A percentile compares a stretch with the other conserved stretches of the same genome.
phyloP scores from a whole-genome alignment of 2,888 invertebrate species.

The Amitus sp. region DNA sequence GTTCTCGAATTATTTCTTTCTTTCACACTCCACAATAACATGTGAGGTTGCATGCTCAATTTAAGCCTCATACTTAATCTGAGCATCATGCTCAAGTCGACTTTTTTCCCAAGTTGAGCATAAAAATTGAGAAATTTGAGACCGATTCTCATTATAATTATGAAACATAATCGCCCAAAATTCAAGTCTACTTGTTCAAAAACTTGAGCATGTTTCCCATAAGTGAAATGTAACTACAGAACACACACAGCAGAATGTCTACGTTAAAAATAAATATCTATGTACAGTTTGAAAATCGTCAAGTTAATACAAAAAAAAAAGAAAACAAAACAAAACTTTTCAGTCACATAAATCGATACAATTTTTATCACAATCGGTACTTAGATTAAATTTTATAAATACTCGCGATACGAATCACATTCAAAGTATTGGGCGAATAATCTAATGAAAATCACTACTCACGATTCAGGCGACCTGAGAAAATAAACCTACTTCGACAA shows the following conservation, averaged over 20 bases:
- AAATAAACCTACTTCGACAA: constrained; percentile 21
- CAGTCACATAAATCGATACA: constrained; percentile 2
- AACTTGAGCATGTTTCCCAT: too few relatives aligned
- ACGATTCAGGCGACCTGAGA: constrained; percentile 14
- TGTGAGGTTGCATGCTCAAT: too few relatives aligned
- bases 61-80: too few relatives aligned
- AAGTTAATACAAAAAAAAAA: not conserved
- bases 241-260: not conserved
- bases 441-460: constrained; percentile 16
- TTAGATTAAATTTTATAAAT: constrained; percentile 9
- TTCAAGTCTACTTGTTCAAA: too few relatives aligned
- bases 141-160: too few relatives aligned
- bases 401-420: constrained; percentile 6
- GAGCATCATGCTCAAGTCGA: too few relatives aligned
- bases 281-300: constrained; percentile 6
- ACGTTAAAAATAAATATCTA: constrained; percentile 6
- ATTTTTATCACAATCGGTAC: constrained; percentile 8
- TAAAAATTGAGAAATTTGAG: too few relatives aligned
- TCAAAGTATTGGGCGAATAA: not conserved
- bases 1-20: too few relatives aligned
- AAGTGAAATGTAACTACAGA: constrained; percentile 3
- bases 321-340: not conserved
- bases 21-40: too few relatives aligned
- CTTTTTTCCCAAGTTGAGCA: too few relatives aligned
- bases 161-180: too few relatives aligned